phyloP scores from a whole-genome alignment of 2,888 invertebrate genomes.

The Stratiomys singularior region DNA sequence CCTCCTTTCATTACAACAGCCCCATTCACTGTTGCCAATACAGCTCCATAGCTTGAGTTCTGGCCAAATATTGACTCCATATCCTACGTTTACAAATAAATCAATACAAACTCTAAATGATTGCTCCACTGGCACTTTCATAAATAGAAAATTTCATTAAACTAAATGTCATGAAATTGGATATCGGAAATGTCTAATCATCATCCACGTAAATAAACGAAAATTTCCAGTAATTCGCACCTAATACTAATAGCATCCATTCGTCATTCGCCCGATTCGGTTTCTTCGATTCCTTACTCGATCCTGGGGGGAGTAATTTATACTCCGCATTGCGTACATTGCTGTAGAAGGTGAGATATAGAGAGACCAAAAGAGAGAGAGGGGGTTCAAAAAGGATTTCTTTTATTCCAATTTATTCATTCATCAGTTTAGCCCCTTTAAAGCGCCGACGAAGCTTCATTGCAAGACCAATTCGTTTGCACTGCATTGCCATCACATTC shows the following conservation, averaged over 20 bases:
- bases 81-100: too few relatives aligned
- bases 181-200: slow-evolving; percentile 19
- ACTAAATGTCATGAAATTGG: background rate
- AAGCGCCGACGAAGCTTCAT: slow-evolving; percentile 24
- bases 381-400: too few relatives aligned
- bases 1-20: too few relatives aligned
- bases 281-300: background rate
- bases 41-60: too few relatives aligned
- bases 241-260: slow-evolving; percentile 35
- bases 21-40: too few relatives aligned
- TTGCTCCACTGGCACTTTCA: background rate
- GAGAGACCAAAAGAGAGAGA: too few relatives aligned
- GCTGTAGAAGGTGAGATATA: too few relatives aligned
- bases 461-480: slow-evolving; percentile 11
- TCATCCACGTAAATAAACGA: slow-evolving; percentile 18
- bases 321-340: too few relatives aligned
- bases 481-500: background rate
- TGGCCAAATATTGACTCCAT: too few relatives aligned
- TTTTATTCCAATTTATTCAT: slow-evolving; percentile 32
- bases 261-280: background rate
- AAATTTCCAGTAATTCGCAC: slow-evolving; percentile 41
- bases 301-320: background rate
- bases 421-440: slow-evolving; percentile 27
- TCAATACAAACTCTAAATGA: background rate
- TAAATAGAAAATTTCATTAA: background rate